Evolutionary conservation across 2,113 vertebrate species (phyloP).

Genomic region (Scytalopus superciliaris): DNA sequence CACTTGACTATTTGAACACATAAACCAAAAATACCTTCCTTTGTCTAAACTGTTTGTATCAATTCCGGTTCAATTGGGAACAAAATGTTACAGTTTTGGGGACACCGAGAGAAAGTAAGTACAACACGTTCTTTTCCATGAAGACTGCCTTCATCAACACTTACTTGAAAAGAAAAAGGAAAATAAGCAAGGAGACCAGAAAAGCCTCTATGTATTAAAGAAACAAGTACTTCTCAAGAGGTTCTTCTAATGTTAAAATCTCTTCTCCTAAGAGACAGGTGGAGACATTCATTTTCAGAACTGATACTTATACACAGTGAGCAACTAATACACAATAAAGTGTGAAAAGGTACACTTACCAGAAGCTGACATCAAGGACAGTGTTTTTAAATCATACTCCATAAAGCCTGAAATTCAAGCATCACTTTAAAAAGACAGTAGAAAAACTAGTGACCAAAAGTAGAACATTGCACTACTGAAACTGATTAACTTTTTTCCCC

Average conservation of each 20-base stretch:
- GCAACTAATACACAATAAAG: conserved; percentile 14
- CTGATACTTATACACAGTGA: background rate
- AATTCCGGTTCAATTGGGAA: background rate
- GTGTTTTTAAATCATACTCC: background rate
- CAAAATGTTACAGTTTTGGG: background rate
- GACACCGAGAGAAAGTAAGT: background rate
- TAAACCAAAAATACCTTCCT: background rate
- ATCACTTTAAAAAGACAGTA: background rate
- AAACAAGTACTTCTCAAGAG: conserved; percentile 1
- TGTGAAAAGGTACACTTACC: background rate
- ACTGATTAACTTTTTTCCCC: background rate
- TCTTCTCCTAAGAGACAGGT: background rate
- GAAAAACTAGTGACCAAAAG: background rate
- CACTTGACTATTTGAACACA: background rate
- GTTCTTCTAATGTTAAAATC: background rate
- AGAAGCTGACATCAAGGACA: background rate
- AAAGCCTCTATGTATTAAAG: background rate
- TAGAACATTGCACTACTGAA: background rate
- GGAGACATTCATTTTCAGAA: background rate
- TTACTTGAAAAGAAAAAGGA: background rate
- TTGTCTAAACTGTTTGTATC: background rate
- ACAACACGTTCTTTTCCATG: background rate
- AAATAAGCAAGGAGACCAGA: background rate
- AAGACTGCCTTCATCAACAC: background rate
- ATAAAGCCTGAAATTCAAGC: background rate